A percentile compares a stretch with the other conserved stretches of the same genome.
Evolutionary conservation across 2,888 invertebrate genomes (phyloP).

Genomic region (Pocota personata): DNA sequence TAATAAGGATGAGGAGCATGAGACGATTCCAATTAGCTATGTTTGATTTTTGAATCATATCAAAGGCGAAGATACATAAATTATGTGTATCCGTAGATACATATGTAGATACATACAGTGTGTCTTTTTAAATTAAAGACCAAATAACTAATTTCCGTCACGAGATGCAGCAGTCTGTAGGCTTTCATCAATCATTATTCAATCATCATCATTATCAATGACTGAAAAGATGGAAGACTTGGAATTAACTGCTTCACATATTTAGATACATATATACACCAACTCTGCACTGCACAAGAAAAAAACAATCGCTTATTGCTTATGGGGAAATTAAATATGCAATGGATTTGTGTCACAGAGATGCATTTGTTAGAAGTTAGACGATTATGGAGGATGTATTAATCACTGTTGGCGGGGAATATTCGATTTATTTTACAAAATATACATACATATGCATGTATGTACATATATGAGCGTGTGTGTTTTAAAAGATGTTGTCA

Average conservation of each 20-base stretch:
- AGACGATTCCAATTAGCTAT: slow-evolving; percentile 47
- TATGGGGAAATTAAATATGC: slow-evolving; percentile 31
- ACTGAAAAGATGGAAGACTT: neutral
- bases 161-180: neutral
- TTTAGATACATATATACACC: neutral
- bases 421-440: slow-evolving; percentile 23
- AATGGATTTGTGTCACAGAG: slow-evolving; percentile 45
- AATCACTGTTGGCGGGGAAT: slow-evolving; percentile 1
- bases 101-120: neutral
- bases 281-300: neutral
- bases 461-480: neutral
- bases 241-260: too few species aligned
- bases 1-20: slow-evolving; percentile 39
- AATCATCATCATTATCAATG: slow-evolving; percentile 24
- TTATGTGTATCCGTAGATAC: neutral
- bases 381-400: neutral
- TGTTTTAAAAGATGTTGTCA: neutral
- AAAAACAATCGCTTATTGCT: neutral
- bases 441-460: neutral
- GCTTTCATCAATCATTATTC: slow-evolving; percentile 44
- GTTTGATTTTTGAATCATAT: slow-evolving; percentile 18
- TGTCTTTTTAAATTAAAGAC: neutral
- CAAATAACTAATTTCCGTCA: neutral
- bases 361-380: neutral
- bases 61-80: neutral